A percentile compares a stretch with the other conserved stretches of the same genome.
Evolutionary conservation across 1,140 invertebrate species (phyloP).

Genomic region (Sitophilus oryzae): DNA sequence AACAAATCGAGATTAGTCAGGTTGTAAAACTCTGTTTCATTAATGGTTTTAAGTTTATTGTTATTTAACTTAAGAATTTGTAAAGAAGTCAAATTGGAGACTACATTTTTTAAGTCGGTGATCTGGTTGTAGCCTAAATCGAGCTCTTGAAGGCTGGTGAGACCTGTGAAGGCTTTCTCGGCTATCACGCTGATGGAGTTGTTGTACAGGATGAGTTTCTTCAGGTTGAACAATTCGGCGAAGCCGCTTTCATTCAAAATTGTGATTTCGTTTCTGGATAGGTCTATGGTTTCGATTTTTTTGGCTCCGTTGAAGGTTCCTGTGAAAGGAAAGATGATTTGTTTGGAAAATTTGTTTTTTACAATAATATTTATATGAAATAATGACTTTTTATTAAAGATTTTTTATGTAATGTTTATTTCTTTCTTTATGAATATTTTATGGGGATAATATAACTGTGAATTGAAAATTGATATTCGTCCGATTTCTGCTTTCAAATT

Average conservation of each 20-base stretch:
- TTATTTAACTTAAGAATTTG: slow-evolving; percentile 45
- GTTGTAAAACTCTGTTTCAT: slow-evolving; percentile 29
- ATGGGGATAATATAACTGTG: too few species aligned
- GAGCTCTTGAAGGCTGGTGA: slow-evolving; percentile 51
- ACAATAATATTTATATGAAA: too few species aligned
- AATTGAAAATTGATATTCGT: too few species aligned
- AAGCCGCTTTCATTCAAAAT: slow-evolving; percentile 34
- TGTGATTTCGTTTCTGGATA: slow-evolving; percentile 35
- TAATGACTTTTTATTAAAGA: too few species aligned
- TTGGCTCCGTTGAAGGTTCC: slow-evolving; percentile 38
- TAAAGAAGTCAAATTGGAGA: slow-evolving; percentile 51
- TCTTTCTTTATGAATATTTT: too few species aligned
- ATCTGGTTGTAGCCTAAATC: slow-evolving; percentile 38
- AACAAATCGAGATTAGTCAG: slow-evolving; percentile 30
- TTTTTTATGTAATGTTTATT: too few species aligned
- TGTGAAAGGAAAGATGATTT: slow-evolving; percentile 22
- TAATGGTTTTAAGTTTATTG: slow-evolving; percentile 31
- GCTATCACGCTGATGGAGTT: slow-evolving; percentile 55
- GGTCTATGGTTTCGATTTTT: slow-evolving; percentile 32
- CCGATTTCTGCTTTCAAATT: too few species aligned
- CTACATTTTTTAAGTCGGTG: slow-evolving; percentile 50
- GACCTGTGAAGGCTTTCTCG: slow-evolving; percentile 51
- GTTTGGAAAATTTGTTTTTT: too few species aligned
- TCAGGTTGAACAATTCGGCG: slow-evolving; percentile 41
- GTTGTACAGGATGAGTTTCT: slow-evolving; percentile 51